Evolutionary conservation across 2,888 invertebrate genomes (phyloP).

Genomic region (Timema cristinae): DNA sequence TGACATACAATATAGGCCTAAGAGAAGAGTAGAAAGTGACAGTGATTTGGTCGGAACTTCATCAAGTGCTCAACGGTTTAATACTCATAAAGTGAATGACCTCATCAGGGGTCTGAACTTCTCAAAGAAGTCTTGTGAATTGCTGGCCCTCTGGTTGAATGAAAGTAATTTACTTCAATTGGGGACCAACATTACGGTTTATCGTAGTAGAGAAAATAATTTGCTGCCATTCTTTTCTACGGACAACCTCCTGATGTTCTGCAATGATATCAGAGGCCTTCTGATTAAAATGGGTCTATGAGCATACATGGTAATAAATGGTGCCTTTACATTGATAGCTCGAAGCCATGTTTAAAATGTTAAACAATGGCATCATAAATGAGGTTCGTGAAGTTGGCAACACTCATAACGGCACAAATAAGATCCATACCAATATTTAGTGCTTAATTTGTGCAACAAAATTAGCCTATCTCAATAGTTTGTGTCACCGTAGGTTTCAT

Average conservation of each 20-base stretch:
- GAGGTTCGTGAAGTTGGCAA: no score
- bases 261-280: slow-evolving; percentile 14
- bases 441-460: no score
- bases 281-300: slow-evolving; percentile 8
- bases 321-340: slow-evolving; percentile 21
- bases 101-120: slow-evolving; percentile 33
- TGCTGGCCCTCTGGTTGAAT: slow-evolving; percentile 31
- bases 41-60: slow-evolving; percentile 14
- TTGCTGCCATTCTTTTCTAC: slow-evolving; percentile 24
- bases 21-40: slow-evolving; percentile 25
- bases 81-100: slow-evolving; percentile 33
- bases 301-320: slow-evolving; percentile 19
- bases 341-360: no score
- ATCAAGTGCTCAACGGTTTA: slow-evolving; percentile 30
- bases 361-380: no score
- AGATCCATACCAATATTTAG: no score
- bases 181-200: slow-evolving; percentile 15
- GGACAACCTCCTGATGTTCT: slow-evolving; percentile 3
- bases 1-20: background rate
- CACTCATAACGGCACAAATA: no score
- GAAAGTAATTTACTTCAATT: slow-evolving; percentile 28
- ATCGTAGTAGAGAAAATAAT: slow-evolving; percentile 18
- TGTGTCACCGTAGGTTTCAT: no score
- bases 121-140: slow-evolving; percentile 31
- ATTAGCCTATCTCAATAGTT: no score